Evolutionary conservation across 2,888 invertebrate species (phyloP), one percentile per base, ranked within the genome.

Genomic region (Sinodicranocentrus sp.): DNA sequence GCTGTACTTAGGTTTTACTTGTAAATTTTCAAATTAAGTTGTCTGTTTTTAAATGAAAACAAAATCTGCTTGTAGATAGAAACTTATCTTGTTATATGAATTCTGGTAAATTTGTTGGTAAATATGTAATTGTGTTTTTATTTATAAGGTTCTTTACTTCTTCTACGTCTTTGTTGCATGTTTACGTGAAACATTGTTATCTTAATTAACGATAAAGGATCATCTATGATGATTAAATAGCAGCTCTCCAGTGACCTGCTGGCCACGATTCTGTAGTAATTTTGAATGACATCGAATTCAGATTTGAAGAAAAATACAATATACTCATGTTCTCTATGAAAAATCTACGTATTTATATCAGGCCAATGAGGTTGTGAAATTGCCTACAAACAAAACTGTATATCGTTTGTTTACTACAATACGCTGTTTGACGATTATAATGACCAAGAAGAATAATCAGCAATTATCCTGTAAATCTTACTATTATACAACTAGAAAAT

Each of bases 281-380:
- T 48, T 10, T 6, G 15, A 10, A 48, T 5, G 2, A n/a, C 13
- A 48, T 10, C n/a, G 2, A 48, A 10, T n/a, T n/a, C 2, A 48
- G 3, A 5, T 15, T 3, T 10, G 15, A n/a, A 10, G 13, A 48
- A 3, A 10, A 48, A 48, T n/a, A n/a, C 8, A 57, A 28, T 33
- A 61, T 61, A 61, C 61, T 61, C 61, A 65, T 39, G 39, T 65
- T 21, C 19, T 39, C 3, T 1, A 43, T 19, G 21, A 13, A 28
- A 63, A 33, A 28, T 33, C 59, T 59, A n/a, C 19, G 2, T 15
- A 21, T 21, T 6, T 65, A 65, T 65, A 65, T 65, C 65, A 65
- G 21, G 23, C 43, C 39, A 43, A 43, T 65, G 21, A 19, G 65
- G 65, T 65, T 65, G 65, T 65, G 39, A 65, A 39, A 19, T 43